Base-by-base conservation (phyloP, 2,888 invertebrate genomes). In the Dasysyrphus albostriatus region DNA sequence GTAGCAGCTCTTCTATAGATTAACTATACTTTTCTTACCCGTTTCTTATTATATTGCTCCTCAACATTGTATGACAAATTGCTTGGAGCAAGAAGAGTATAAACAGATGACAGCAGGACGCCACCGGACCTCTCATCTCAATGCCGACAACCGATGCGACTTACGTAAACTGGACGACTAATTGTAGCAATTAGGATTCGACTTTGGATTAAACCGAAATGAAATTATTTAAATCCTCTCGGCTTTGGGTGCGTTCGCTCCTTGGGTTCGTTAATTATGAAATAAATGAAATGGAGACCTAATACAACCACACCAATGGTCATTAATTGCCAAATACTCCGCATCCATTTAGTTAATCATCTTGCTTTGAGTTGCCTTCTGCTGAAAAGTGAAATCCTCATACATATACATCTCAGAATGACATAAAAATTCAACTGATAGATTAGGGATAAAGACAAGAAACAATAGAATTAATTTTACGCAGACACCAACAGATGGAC, bases 131-230 rank as follows among this genome's bases (percentile, higher is more conserved):
- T 79, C 65, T 79, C 65, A 70, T 65, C 51, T 42, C 19, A 72
- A 67, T 37, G 32, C 12, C 29, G 61, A 44, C 54, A 39, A 63
- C 16, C 12, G 4, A 29, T 14, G 9, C 29, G 8, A 32, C 51
- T 54, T 14, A 29, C 10, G 49, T 42, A 42, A 75, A 72, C 76
- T 42, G 24, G 75, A 76, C 80, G 70, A 72, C 79, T 84, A 84
- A 84, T 84, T 72, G 72, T 47, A 76, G 80, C 80, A 84, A 84
- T 84, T 84, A 84, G 80, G 76, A 59, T 76, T 84, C 80, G 67
- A 61, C 70, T 79, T 59, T 24, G 84, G 75, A 84, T 84, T 84
- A 80, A 84, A 84, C 70, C 67, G 65, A 76, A 80, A 73, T 80
- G 63, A 83, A 75, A 83, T 83, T 79, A 83, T 83, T 83, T 83